Conservation (phyloP, 1,140 invertebrate genomes). For the Diorhabda carinulata region DNA sequence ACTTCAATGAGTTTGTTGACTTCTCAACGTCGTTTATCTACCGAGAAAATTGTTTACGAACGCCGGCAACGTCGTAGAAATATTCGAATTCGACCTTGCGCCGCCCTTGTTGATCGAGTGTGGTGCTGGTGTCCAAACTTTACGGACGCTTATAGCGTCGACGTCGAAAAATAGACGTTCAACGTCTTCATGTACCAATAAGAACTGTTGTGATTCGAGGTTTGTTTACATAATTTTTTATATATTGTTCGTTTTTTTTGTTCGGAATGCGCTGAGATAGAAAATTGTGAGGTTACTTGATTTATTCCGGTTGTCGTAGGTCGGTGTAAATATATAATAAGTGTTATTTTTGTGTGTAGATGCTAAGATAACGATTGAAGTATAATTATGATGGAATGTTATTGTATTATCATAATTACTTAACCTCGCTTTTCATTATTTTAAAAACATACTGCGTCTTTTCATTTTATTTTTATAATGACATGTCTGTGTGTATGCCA, state of each 20-base stretch:
- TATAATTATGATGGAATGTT: no score
- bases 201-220: neutral
- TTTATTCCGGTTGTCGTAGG: neutral
- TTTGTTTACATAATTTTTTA: constrained; percentile 1
- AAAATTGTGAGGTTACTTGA: neutral
- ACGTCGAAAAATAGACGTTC: neutral
- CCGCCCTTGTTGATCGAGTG: constrained; percentile 35
- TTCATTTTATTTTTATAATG: no score
- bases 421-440: no score
- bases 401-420: no score
- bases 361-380: no score
- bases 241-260: neutral
- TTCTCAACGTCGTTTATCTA: constrained; percentile 9
- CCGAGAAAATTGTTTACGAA: neutral
- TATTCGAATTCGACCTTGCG: constrained; percentile 31
- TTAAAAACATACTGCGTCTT: no score
- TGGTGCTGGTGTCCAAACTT: constrained; percentile 31
- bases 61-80: neutral
- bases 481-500: no score
- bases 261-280: neutral
- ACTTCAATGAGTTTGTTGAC: neutral
- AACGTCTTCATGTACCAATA: neutral
- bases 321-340: neutral
- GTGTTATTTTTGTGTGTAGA: no score
- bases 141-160: constrained; percentile 20